Evolutionary conservation across 2,113 vertebrate genomes (phyloP).

Genomic region (Rousettus leschenaultii): DNA sequence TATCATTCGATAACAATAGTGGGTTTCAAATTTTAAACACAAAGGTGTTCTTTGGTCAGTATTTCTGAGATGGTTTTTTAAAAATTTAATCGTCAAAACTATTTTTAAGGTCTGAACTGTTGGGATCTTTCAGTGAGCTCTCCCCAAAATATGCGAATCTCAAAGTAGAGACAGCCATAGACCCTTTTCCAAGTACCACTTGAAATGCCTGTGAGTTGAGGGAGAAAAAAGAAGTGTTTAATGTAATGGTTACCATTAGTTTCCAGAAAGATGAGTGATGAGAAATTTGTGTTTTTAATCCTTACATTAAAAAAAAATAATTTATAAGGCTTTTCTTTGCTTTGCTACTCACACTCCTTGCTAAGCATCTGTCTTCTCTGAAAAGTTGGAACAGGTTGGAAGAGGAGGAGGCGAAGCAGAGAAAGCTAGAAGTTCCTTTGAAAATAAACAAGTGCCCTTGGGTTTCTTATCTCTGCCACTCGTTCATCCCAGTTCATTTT

Average conservation of each 20-base stretch:
- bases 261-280: background rate
- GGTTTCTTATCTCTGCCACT: background rate
- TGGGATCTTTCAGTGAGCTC: background rate
- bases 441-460: slow-evolving; percentile 57
- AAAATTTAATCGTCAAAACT: slow-evolving; percentile 7
- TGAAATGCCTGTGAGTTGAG: background rate
- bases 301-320: slow-evolving; percentile 58
- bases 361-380: slow-evolving; percentile 74
- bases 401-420: slow-evolving; percentile 42
- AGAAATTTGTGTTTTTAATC: slow-evolving; percentile 25
- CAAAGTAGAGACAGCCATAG: background rate
- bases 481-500: background rate
- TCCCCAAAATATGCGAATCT: background rate
- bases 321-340: slow-evolving; percentile 76
- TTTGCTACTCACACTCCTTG: slow-evolving; percentile 55
- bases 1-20: background rate
- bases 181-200: background rate
- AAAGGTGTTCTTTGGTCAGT: background rate
- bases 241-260: background rate
- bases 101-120: background rate
- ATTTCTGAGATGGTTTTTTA: slow-evolving; percentile 19
- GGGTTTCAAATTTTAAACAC: slow-evolving; percentile 12
- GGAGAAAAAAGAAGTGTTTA: background rate
- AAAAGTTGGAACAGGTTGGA: slow-evolving; percentile 59
- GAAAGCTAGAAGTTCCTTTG: slow-evolving; percentile 40